Evolutionary conservation across 2,797 vertebrate genomes (phyloP).

Genomic region (Pipistrellus pygmaeus): DNA sequence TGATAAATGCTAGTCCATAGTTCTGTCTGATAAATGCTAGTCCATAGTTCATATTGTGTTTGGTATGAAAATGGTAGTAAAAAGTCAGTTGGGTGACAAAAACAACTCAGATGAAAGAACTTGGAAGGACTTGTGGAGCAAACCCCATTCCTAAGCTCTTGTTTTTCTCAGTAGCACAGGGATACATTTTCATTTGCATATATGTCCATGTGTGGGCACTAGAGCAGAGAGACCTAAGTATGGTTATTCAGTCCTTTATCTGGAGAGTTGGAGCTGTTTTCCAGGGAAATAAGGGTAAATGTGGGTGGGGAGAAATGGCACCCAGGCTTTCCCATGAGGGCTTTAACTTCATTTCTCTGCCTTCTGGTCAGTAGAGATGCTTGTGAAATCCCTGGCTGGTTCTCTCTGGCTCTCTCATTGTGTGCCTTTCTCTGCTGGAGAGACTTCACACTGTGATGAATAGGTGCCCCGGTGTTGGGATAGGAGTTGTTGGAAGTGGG

Average conservation of each 20-base stretch:
- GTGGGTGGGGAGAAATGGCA: neutral
- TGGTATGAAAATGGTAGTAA: neutral
- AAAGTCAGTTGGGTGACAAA: neutral
- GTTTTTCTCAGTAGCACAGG: neutral
- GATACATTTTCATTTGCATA: neutral
- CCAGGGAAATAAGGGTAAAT: neutral
- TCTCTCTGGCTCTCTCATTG: neutral
- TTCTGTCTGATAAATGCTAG: neutral
- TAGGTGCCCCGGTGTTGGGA: neutral
- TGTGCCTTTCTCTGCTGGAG: neutral
- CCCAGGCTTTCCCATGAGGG: neutral
- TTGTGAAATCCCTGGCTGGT: neutral
- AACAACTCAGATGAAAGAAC: neutral
- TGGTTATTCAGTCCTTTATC: neutral
- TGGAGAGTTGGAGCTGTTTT: neutral
- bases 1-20: neutral
- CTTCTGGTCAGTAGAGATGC: neutral
- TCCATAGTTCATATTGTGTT: neutral
- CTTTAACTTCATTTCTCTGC: neutral
- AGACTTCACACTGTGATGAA: neutral
- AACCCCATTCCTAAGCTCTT: neutral
- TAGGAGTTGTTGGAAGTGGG: neutral
- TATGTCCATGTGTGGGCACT: neutral
- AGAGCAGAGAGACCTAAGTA: neutral
- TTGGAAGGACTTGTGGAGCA: neutral